phyloP scores from a whole-genome alignment of 2,888 invertebrate species.

The Plutella xylostella region DNA sequence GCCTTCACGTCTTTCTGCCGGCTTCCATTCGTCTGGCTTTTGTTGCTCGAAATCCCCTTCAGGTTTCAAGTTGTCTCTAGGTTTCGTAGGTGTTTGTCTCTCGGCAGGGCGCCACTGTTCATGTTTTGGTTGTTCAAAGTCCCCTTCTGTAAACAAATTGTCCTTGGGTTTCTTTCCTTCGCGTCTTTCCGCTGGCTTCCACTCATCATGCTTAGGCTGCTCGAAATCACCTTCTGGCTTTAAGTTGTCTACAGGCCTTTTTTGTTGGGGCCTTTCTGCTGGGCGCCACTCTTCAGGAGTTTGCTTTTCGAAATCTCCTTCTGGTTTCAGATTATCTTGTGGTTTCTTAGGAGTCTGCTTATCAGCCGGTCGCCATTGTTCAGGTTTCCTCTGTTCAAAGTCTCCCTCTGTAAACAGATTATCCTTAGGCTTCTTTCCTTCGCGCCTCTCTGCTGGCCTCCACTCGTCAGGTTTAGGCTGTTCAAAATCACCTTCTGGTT shows the following conservation, averaged over 20 bases:
- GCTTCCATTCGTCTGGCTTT: conserved; percentile 35
- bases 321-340: conserved; percentile 68
- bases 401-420: conserved; percentile 59
- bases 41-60: conserved; percentile 46
- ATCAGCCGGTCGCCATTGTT: conserved; percentile 46
- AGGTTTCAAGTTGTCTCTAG: conserved; percentile 54
- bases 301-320: conserved; percentile 55
- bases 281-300: conserved; percentile 50
- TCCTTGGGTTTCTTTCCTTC: conserved; percentile 45
- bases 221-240: conserved; percentile 70
- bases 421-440: conserved; percentile 34
- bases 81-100: conserved; percentile 39
- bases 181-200: conserved; percentile 39
- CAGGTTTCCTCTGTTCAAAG: conserved; percentile 38
- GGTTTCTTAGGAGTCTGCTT: conserved; percentile 62
- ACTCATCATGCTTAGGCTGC: conserved; percentile 46
- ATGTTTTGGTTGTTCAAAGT: conserved; percentile 43
- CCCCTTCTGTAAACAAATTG: conserved; percentile 58
- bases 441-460: conserved; percentile 29
- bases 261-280: conserved; percentile 58
- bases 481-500: conserved; percentile 69
- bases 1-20: conserved; percentile 42
- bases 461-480: conserved; percentile 54
- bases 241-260: conserved; percentile 70
- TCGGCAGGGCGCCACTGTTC: conserved; percentile 53